Evolutionary conservation across 2,113 vertebrate species (phyloP).

Genomic region (Carassius auratus): DNA sequence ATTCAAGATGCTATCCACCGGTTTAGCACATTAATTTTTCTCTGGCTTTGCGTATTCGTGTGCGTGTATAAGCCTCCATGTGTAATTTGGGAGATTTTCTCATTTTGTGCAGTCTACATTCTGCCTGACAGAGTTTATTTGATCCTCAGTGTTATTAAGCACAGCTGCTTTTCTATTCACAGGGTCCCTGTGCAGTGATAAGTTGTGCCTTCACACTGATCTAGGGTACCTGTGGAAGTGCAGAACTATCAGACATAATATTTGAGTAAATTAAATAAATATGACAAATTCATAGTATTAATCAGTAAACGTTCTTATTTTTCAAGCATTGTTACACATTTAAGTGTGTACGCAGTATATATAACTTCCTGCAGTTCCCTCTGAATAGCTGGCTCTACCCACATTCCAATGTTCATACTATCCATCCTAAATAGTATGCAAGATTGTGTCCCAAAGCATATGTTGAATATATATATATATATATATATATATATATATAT

Average conservation of each 20-base stretch:
- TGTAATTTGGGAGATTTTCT: slow-evolving; percentile 16
- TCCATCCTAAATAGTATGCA: too few relatives aligned
- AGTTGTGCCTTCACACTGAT: not conserved
- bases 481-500: too few relatives aligned
- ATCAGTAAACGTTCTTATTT: not conserved
- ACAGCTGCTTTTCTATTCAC: not conserved
- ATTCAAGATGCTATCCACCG: slow-evolving; percentile 46
- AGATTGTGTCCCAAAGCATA: too few relatives aligned
- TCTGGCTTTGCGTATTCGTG: not conserved
- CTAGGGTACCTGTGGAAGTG: not conserved
- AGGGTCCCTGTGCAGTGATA: not conserved
- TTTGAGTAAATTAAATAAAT: not conserved
- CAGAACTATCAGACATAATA: not conserved
- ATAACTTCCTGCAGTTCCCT: too few relatives aligned
- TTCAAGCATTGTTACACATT: too few relatives aligned
- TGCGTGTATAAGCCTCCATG: not conserved
- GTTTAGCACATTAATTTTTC: slow-evolving; percentile 41
- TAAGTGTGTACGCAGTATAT: too few relatives aligned
- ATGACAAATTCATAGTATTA: not conserved
- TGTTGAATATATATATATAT: too few relatives aligned
- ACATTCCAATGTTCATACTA: too few relatives aligned
- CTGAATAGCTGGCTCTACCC: too few relatives aligned
- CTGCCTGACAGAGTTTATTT: not conserved
- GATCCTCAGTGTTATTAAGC: not conserved
- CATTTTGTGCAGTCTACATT: slow-evolving; percentile 1